These are phyloP conservation scores for Cynocephalus volans DNA, from an alignment of 2,113 vertebrate species.

Conservation along the genomic window DNA sequence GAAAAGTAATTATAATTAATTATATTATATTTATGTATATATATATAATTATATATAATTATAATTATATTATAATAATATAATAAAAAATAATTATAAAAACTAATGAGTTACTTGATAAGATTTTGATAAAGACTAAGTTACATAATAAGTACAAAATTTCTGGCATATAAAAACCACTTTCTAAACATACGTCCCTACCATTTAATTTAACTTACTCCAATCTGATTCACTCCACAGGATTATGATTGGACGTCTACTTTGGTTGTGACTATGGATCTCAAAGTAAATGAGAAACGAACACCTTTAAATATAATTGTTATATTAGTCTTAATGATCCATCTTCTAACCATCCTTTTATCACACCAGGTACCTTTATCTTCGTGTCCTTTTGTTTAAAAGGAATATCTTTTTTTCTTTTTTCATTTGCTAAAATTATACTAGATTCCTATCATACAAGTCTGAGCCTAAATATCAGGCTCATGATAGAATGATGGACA, in stretches of 20 bases:
- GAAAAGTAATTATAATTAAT: background rate
- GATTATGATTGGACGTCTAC: background rate
- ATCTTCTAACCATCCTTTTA: background rate
- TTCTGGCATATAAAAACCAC: background rate
- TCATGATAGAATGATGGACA: background rate
- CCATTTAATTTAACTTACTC: background rate
- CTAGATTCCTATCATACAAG: background rate
- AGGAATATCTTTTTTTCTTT: background rate
- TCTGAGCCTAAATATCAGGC: background rate
- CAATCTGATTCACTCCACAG: background rate
- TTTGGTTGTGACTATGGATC: background rate
- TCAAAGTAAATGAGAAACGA: background rate
- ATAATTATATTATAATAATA: too few species aligned
- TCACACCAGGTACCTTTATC: background rate
- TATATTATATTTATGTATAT: too few species aligned
- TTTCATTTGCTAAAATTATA: background rate
- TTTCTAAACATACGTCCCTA: background rate
- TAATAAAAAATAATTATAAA: too few species aligned
- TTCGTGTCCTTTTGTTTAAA: background rate
- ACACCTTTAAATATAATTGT: background rate
- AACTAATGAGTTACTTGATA: background rate
- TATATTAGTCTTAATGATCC: background rate
- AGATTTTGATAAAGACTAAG: background rate
- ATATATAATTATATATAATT: too few species aligned
- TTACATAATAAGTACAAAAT: background rate